Evolutionary conservation across 2,113 vertebrate genomes (phyloP).

Genomic region (Grus americana): DNA sequence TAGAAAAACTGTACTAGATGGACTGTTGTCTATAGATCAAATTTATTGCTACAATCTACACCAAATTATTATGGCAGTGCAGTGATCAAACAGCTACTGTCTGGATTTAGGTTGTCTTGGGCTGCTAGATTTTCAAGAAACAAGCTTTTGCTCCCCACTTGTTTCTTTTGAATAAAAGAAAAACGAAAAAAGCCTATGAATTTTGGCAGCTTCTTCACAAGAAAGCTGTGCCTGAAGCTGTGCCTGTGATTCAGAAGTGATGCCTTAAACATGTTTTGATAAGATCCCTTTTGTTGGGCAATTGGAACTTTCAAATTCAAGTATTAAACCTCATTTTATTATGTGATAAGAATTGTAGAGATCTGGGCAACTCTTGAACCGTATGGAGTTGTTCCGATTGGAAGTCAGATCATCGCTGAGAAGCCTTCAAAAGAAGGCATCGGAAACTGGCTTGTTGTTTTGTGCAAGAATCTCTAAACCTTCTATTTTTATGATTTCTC

Average conservation of each 20-base stretch:
- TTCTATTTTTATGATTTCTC: background rate
- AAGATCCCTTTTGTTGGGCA: slow-evolving; percentile 14
- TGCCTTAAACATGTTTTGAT: slow-evolving; percentile 32
- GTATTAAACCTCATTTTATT: background rate
- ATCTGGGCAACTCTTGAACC: background rate
- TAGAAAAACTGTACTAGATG: background rate
- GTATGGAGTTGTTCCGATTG: background rate
- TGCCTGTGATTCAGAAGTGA: slow-evolving; percentile 23
- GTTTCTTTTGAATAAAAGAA: background rate
- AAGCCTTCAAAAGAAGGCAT: background rate
- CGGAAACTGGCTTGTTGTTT: background rate
- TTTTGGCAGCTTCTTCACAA: slow-evolving; percentile 15
- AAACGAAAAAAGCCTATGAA: background rate
- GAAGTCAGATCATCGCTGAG: background rate
- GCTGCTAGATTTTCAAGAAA: background rate
- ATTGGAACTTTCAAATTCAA: background rate
- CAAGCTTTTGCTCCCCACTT: background rate
- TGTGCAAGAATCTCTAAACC: background rate
- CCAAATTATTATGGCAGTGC: fast-evolving
- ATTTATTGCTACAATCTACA: background rate
- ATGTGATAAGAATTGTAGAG: background rate
- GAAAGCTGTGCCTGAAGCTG: slow-evolving; percentile 18
- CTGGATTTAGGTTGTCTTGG: background rate
- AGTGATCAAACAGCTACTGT: background rate
- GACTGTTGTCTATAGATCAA: background rate